Evolutionary conservation across 2,113 vertebrate genomes (phyloP).

Genomic region (Rhinolophus ferrumequinum): DNA sequence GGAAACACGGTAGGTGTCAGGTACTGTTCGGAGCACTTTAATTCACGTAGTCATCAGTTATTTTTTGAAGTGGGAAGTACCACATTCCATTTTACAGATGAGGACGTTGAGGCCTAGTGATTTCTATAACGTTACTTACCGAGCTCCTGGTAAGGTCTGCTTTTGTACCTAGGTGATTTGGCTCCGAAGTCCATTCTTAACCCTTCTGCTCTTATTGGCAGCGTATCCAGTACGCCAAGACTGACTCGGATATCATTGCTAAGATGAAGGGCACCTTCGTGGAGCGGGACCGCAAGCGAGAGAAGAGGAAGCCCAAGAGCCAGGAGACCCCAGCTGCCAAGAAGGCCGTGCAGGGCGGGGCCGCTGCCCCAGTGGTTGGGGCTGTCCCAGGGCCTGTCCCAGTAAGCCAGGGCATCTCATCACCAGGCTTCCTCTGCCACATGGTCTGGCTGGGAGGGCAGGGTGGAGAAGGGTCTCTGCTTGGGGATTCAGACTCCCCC

Average conservation of each 20-base stretch:
- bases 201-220: conserved; percentile 62
- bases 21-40: not conserved
- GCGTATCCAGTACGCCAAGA: conserved; percentile 94
- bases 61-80: not conserved
- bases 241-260: conserved; percentile 94
- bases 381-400: conserved; percentile 88
- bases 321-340: conserved; percentile 85
- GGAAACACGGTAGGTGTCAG: too few relatives aligned
- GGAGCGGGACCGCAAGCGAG: conserved; percentile 94
- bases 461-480: not conserved
- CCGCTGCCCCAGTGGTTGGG: conserved; percentile 81
- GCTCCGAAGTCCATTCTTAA: not conserved
- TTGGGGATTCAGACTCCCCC: not conserved
- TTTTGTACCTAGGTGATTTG: not conserved
- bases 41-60: not conserved
- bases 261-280: conserved; percentile 96
- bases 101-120: not conserved
- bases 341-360: conserved; percentile 87
- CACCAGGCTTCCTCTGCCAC: not conserved
- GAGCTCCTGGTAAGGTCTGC: not conserved
- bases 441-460: accelerated
- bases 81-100: not conserved
- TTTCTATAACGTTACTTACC: not conserved
- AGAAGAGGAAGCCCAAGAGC: conserved; percentile 91
- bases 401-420: conserved; percentile 81